phyloP scores from a whole-genome alignment of 2,888 invertebrate genomes.

The Conistra vaccinii region DNA sequence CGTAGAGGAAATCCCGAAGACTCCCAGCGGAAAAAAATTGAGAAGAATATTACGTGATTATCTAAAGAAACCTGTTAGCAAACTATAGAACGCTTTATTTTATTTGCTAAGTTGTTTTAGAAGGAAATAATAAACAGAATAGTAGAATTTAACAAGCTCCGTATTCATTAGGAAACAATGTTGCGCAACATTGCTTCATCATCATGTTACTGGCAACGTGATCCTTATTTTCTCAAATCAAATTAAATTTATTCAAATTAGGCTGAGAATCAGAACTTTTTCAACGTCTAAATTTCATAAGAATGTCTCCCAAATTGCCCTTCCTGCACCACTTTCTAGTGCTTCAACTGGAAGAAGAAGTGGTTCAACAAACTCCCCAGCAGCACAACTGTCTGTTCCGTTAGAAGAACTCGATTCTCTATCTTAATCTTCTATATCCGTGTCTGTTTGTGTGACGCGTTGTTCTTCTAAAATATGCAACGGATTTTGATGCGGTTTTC shows the following conservation, averaged over 20 bases:
- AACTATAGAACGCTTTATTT: slow-evolving; percentile 48
- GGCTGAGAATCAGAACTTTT: background rate
- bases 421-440: too few species aligned
- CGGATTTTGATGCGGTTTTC: background rate
- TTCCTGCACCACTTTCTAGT: background rate
- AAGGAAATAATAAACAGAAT: background rate
- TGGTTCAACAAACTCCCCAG: background rate
- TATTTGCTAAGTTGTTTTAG: background rate
- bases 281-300: too few species aligned
- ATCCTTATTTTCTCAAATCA: background rate
- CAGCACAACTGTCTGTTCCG: background rate
- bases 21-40: slow-evolving; percentile 94
- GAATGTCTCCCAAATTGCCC: background rate
- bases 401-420: too few species aligned
- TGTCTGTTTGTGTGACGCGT: background rate
- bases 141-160: background rate
- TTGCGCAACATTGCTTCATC: background rate
- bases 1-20: slow-evolving; percentile 93
- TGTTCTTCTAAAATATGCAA: background rate
- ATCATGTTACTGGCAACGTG: background rate
- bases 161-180: background rate
- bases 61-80: slow-evolving; percentile 66
- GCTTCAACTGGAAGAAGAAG: background rate
- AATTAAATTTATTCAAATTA: background rate
- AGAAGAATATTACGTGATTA: slow-evolving; percentile 88